Percentiles rank a stretch among this genome's conserved stretches.
These are phyloP conservation scores for Ascaphus truei DNA, from an alignment of 2,113 vertebrate genomes.

Conservation along the genomic window DNA sequence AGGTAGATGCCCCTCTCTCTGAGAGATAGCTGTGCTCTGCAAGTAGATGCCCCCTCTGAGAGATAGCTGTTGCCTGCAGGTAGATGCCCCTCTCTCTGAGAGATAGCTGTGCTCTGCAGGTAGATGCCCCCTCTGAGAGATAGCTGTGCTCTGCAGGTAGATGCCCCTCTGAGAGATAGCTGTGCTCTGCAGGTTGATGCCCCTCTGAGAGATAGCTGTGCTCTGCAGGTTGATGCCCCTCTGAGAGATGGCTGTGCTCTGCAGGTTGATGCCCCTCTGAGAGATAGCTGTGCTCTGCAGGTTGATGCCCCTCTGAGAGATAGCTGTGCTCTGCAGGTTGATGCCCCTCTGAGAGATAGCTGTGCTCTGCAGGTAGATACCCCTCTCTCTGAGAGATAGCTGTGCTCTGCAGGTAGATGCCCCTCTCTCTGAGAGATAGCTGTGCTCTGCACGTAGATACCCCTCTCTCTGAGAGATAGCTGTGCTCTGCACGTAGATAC, in stretches of 20 bases:
- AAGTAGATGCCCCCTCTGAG: no score
- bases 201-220: neutral
- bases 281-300: neutral
- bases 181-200: no score
- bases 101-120: neutral
- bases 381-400: slow-evolving; percentile 41
- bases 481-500: no score
- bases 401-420: no score
- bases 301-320: slow-evolving; percentile 55
- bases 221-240: slow-evolving; percentile 34
- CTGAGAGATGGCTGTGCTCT: slow-evolving; percentile 48
- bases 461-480: slow-evolving; percentile 41
- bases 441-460: neutral
- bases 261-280: no score
- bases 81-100: slow-evolving; percentile 42
- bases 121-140: neutral
- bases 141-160: neutral
- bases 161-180: slow-evolving; percentile 55
- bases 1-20: slow-evolving; percentile 36
- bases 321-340: neutral
- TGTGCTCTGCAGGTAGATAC: neutral
- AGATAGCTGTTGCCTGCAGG: neutral
- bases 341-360: neutral
- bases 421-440: neutral
- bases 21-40: neutral